A percentile compares a stretch with the other conserved stretches of the same genome.
These are phyloP conservation scores for Euzophera pinguis DNA, from an alignment of 2,888 invertebrate genomes.

Conservation along the genomic window DNA sequence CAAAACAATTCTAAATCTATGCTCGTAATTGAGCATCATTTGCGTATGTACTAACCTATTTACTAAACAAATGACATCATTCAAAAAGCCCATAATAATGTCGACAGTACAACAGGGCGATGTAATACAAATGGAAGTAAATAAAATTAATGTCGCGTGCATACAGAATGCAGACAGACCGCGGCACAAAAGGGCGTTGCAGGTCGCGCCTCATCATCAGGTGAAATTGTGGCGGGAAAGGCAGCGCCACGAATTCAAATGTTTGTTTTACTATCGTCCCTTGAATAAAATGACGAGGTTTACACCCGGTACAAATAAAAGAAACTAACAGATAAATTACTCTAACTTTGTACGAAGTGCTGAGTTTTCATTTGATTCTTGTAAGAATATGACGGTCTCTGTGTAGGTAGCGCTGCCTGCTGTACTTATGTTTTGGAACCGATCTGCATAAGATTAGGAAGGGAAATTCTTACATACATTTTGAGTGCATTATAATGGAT, in stretches of 20 bases:
- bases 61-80: not conserved
- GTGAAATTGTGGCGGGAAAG: conserved; percentile 21
- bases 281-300: conserved; percentile 18
- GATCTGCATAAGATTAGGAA: no score
- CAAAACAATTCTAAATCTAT: no score
- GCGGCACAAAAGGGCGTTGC: conserved; percentile 36
- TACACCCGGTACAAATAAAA: not conserved
- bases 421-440: no score
- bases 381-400: no score
- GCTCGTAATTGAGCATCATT: no score
- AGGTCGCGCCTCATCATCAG: conserved; percentile 27
- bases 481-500: no score
- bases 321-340: not conserved
- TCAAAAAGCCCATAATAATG: not conserved
- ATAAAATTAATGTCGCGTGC: conserved; percentile 32
- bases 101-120: not conserved
- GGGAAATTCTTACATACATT: no score
- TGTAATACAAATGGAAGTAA: conserved; percentile 16
- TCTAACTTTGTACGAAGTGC: no score
- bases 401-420: no score
- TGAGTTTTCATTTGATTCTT: no score
- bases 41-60: no score
- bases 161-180: conserved; percentile 31
- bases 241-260: conserved; percentile 20
- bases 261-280: conserved; percentile 18